Conservation (phyloP, 2,113 vertebrate species). For the Proteles cristata region DNA sequence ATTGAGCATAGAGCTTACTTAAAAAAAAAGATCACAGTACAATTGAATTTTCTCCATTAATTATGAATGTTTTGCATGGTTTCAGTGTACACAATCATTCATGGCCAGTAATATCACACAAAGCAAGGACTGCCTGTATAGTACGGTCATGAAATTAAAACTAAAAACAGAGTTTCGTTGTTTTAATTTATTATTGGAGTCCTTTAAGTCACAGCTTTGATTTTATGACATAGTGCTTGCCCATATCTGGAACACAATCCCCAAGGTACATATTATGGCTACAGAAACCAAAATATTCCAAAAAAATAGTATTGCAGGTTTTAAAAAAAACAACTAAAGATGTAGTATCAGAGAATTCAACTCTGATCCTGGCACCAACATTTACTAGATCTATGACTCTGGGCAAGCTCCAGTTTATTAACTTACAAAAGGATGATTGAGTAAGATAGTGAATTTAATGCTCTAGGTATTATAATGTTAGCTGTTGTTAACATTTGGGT, state of each 20-base stretch:
- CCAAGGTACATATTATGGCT: not conserved
- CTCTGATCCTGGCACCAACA: not conserved
- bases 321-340: not conserved
- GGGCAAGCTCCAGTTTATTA: not conserved
- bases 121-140: not conserved
- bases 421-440: not conserved
- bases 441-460: not conserved
- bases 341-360: not conserved
- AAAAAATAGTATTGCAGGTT: not conserved
- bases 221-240: not conserved
- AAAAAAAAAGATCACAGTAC: not conserved
- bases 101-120: not conserved
- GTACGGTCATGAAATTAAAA: not conserved
- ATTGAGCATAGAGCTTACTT: not conserved
- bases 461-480: not conserved
- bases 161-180: not conserved
- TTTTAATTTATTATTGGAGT: not conserved
- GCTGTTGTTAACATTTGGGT: not conserved
- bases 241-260: not conserved
- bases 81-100: not conserved
- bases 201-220: not conserved
- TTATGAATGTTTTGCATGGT: not conserved
- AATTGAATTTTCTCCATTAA: not conserved
- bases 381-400: not conserved
- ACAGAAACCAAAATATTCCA: not conserved